Evolutionary conservation across 2,797 vertebrate species (phyloP).

Genomic region (Danio albolineatus): DNA sequence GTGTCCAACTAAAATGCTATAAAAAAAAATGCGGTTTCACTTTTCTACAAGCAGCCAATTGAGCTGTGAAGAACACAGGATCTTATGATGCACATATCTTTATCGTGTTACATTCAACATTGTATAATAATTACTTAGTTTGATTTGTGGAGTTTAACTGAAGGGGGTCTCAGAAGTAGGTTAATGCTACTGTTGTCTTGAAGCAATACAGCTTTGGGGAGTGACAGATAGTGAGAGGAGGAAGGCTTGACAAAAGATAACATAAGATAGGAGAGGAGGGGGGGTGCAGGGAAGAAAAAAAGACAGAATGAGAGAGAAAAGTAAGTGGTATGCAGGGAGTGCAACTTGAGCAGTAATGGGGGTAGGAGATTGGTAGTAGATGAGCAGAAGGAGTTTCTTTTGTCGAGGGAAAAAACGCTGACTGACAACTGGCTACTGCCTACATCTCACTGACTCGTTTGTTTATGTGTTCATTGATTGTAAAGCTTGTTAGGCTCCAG

Average conservation of each 20-base stretch:
- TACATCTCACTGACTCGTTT: conserved; percentile 66
- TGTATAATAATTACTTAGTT: background rate
- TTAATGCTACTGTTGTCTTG: conserved; percentile 38
- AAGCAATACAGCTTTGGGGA: conserved; percentile 38
- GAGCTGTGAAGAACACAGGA: background rate
- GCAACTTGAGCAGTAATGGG: conserved; percentile 49
- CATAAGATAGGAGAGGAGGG: conserved; percentile 21
- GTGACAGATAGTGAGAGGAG: conserved; percentile 31
- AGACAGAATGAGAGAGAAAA: conserved; percentile 34
- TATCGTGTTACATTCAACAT: background rate
- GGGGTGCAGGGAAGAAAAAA: conserved; percentile 37
- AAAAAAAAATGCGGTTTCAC: conserved; percentile 23
- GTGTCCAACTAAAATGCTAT: conserved; percentile 20
- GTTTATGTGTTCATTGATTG: conserved; percentile 68
- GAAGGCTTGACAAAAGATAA: conserved; percentile 48
- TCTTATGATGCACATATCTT: background rate
- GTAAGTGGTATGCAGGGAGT: conserved; percentile 47
- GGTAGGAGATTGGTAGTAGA: conserved; percentile 23
- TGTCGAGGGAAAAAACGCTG: conserved; percentile 41
- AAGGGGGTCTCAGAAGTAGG: conserved; percentile 2
- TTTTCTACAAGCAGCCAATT: conserved; percentile 14
- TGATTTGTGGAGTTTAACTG: conserved; percentile 10
- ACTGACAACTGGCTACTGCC: conserved; percentile 51
- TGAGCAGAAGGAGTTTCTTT: conserved; percentile 43
- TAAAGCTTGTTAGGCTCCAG: conserved; percentile 59